A percentile compares a stretch with the other conserved stretches of the same genome.
phyloP scores from a whole-genome alignment of 2,797 vertebrate species.

The Okamejei kenojei region DNA sequence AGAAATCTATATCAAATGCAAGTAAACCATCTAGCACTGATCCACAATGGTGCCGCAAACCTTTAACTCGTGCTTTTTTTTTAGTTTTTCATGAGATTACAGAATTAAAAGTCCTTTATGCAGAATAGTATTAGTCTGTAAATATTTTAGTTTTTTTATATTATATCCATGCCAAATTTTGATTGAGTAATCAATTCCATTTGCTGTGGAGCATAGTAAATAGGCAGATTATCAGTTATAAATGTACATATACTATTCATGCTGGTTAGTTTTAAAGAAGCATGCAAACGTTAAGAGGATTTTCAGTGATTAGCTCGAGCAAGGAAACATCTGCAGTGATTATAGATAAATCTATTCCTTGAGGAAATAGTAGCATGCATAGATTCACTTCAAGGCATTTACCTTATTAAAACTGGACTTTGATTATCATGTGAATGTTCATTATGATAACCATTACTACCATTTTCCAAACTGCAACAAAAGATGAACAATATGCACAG shows the following conservation, averaged over 20 bases:
- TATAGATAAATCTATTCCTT: background rate
- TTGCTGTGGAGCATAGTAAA: background rate
- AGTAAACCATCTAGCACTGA: background rate
- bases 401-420: slow-evolving; percentile 84
- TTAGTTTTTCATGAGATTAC: background rate
- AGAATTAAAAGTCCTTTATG: background rate
- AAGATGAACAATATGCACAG: slow-evolving; percentile 52
- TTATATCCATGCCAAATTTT: background rate
- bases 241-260: background rate
- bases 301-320: background rate
- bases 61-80: background rate
- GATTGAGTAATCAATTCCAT: background rate
- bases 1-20: background rate
- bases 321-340: background rate
- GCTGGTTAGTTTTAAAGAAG: background rate
- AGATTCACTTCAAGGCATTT: slow-evolving; percentile 49
- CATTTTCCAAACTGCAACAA: slow-evolving; percentile 88
- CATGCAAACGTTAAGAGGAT: background rate
- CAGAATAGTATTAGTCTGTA: background rate
- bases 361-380: slow-evolving; percentile 5
- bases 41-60: background rate
- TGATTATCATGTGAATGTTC: slow-evolving; percentile 79
- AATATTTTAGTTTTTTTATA: background rate
- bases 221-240: background rate
- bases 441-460: slow-evolving; percentile 98